A percentile compares a stretch with the other conserved stretches of the same genome.
phyloP scores from a whole-genome alignment of 2,797 vertebrate genomes.

The Delichon dasypus region DNA sequence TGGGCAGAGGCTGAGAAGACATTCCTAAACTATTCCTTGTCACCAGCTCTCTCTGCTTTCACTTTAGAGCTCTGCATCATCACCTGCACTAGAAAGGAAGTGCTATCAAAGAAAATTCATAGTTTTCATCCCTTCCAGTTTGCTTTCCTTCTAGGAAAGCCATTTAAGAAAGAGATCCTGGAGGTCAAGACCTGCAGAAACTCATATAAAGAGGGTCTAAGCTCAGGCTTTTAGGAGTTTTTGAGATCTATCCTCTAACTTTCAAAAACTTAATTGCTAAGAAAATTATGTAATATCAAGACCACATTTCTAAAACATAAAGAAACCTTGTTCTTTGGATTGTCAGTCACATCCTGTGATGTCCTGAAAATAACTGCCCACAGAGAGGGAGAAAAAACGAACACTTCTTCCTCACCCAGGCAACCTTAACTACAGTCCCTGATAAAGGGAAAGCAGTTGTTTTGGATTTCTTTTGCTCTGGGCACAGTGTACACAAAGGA shows the following conservation, averaged over 20 bases:
- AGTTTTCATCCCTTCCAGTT: not conserved
- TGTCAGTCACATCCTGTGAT: rapidly evolving
- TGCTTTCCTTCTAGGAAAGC: not conserved
- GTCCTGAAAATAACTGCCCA: not conserved
- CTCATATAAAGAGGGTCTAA: not conserved
- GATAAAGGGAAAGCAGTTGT: not conserved
- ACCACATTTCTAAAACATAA: not conserved
- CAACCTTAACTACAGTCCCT: not conserved
- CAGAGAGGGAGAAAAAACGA: rapidly evolving
- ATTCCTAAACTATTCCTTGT: not conserved
- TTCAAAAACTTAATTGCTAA: not conserved
- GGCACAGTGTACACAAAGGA: not conserved
- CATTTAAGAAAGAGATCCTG: not conserved
- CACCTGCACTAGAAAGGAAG: not conserved
- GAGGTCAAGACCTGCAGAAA: not conserved
- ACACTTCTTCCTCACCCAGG: not conserved
- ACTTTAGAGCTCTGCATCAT: not conserved
- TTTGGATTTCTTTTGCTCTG: not conserved
- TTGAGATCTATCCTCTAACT: not conserved
- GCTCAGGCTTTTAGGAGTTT: not conserved
- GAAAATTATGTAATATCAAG: not conserved
- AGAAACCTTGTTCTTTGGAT: not conserved
- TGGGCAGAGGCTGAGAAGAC: not conserved
- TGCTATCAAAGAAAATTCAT: not conserved
- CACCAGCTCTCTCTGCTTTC: not conserved